A percentile compares a stretch with the other conserved stretches of the same genome.
Conservation (phyloP, 2,888 invertebrate species). For the Epirrhoe tristata region DNA sequence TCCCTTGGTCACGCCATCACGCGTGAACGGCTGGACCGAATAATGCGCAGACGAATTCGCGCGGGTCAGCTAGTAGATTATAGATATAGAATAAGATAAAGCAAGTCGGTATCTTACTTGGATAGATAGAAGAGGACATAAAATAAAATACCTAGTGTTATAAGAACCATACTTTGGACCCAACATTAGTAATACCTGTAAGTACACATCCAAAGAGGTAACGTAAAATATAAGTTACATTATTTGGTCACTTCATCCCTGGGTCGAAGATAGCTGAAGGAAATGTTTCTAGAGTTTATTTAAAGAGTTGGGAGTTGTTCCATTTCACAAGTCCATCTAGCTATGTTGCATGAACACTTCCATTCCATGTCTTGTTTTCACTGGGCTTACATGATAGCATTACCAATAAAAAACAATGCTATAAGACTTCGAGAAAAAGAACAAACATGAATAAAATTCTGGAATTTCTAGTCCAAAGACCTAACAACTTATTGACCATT, state of each 20-base stretch:
- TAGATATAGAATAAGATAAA: not conserved
- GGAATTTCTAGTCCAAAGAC: not conserved
- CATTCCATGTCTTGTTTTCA: no score
- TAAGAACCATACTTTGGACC: slow-evolving; percentile 75
- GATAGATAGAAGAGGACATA: slow-evolving; percentile 2
- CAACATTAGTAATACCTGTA: slow-evolving; percentile 66
- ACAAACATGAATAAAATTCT: not conserved
- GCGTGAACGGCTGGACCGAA: no score
- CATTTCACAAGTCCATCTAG: not conserved
- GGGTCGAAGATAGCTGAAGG: slow-evolving; percentile 16
- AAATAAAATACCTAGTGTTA: slow-evolving; percentile 28
- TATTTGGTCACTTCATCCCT: slow-evolving; percentile 23
- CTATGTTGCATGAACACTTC: not conserved
- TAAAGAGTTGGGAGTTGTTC: not conserved
- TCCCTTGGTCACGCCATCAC: no score
- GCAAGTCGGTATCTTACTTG: not conserved
- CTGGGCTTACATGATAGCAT: no score
- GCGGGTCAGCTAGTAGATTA: not conserved
- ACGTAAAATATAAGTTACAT: slow-evolving; percentile 39
- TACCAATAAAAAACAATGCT: not conserved
- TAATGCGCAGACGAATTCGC: no score
- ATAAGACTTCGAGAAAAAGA: not conserved
- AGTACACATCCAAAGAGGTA: slow-evolving; percentile 54
- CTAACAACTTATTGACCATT: not conserved
- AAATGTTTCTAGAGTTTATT: slow-evolving; percentile 4